Evolutionary conservation across 2,797 vertebrate genomes (phyloP).

Genomic region (Anguilla pacifica): DNA sequence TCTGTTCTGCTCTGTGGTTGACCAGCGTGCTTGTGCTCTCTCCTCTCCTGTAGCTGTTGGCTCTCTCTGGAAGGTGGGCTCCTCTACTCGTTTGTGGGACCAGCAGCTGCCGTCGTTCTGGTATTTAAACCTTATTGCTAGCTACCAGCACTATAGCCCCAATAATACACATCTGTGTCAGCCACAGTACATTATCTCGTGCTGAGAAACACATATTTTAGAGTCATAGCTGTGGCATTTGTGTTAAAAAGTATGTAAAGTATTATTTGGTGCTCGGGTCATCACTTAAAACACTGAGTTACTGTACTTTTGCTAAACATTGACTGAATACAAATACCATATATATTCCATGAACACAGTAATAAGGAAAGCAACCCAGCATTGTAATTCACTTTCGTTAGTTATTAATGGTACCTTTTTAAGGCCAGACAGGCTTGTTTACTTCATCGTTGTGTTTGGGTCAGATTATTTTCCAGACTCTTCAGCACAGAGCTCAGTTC

Average conservation of each 20-base stretch:
- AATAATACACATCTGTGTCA: neutral
- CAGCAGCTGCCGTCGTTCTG: constrained; percentile 95
- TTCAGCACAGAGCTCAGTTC: neutral
- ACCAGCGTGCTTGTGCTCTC: constrained; percentile 7
- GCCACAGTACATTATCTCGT: neutral
- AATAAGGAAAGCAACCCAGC: neutral
- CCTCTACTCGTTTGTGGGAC: constrained; percentile 97
- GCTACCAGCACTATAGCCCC: constrained; percentile 14
- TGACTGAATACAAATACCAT: neutral
- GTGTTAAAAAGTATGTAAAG: neutral
- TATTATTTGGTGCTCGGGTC: neutral
- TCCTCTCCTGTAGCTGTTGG: constrained; percentile 86
- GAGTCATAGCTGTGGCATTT: neutral
- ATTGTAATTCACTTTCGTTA: neutral
- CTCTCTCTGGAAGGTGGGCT: constrained; percentile 96
- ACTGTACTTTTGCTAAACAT: no score
- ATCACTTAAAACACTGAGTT: neutral
- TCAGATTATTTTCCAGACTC: neutral
- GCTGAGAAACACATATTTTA: neutral
- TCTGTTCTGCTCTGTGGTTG: neutral
- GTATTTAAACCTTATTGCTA: constrained; percentile 67
- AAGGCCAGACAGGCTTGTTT: neutral
- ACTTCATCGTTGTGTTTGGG: neutral
- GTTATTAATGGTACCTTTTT: neutral
- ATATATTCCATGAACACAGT: neutral